These are phyloP conservation scores for Falco punctatus DNA, from an alignment of 2,113 vertebrate genomes.

Conservation along the genomic window DNA sequence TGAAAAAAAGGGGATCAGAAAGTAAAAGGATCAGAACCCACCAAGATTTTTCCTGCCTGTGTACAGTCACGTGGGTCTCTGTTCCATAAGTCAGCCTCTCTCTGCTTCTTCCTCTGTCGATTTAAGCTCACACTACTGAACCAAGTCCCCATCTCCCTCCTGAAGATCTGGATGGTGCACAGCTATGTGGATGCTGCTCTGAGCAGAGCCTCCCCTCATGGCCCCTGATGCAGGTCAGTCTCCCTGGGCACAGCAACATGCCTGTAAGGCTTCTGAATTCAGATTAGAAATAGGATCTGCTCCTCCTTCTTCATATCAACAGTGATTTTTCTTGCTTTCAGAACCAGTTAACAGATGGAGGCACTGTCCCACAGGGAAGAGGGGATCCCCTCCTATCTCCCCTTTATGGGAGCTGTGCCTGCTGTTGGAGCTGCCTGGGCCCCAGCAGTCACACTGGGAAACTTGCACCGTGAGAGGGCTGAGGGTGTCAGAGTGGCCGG, in stretches of 20 bases:
- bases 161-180: not conserved
- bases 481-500: not conserved
- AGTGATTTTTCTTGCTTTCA: not conserved
- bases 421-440: not conserved
- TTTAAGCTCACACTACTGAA: not conserved
- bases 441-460: not conserved
- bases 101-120: not conserved
- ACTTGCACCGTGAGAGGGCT: not conserved
- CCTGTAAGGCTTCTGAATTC: not conserved
- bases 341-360: not conserved
- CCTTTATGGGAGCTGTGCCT: not conserved
- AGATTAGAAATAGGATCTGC: not conserved
- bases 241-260: not conserved
- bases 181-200: not conserved
- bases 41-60: not conserved
- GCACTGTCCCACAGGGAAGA: not conserved
- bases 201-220: not conserved
- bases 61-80: not conserved
- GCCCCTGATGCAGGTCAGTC: not conserved
- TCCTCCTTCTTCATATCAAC: not conserved
- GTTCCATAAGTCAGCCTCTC: accelerated
- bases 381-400: not conserved
- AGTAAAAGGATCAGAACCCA: not conserved
- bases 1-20: not conserved
- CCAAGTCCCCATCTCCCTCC: not conserved